A percentile compares a stretch with the other conserved stretches of the same genome.
Conservation (phyloP, 2,888 invertebrate species). For the Rhamphomyia laevipes region DNA sequence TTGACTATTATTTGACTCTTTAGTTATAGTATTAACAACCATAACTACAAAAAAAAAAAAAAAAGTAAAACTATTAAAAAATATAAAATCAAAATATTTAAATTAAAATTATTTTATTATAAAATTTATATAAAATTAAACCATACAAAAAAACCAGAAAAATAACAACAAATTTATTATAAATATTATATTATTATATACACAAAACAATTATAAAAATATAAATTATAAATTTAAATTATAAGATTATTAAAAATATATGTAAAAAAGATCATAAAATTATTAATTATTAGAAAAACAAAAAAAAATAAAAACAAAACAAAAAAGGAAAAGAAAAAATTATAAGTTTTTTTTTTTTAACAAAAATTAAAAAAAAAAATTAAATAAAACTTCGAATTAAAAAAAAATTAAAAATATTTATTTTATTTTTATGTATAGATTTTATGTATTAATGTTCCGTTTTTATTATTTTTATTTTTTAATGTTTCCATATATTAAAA, state of each 20-base stretch:
- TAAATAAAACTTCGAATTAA: too few relatives aligned
- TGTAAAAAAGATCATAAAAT: slow-evolving; percentile 9
- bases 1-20: too few relatives aligned
- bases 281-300: slow-evolving; percentile 5
- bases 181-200: neutral
- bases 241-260: slow-evolving; percentile 6
- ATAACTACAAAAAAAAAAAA: too few relatives aligned
- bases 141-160: slow-evolving; percentile 9
- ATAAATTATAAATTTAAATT: neutral
- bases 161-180: slow-evolving; percentile 10
- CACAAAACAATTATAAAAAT: slow-evolving; percentile 9
- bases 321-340: too few relatives aligned
- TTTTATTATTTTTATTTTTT: slow-evolving; percentile 12
- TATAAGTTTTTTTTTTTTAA: too few relatives aligned
- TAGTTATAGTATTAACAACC: too few relatives aligned
- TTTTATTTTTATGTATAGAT: slow-evolving; percentile 19
- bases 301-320: neutral
- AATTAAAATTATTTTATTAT: too few relatives aligned
- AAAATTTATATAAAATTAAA: too few relatives aligned
- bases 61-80: slow-evolving; percentile 7
- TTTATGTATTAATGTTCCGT: slow-evolving; percentile 20
- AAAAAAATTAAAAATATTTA: slow-evolving; percentile 10
- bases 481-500: slow-evolving; percentile 8
- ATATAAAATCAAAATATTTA: neutral
- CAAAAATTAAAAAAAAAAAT: too few relatives aligned